phyloP scores from a whole-genome alignment of 2,888 invertebrate genomes.

The Agrochola macilenta region DNA sequence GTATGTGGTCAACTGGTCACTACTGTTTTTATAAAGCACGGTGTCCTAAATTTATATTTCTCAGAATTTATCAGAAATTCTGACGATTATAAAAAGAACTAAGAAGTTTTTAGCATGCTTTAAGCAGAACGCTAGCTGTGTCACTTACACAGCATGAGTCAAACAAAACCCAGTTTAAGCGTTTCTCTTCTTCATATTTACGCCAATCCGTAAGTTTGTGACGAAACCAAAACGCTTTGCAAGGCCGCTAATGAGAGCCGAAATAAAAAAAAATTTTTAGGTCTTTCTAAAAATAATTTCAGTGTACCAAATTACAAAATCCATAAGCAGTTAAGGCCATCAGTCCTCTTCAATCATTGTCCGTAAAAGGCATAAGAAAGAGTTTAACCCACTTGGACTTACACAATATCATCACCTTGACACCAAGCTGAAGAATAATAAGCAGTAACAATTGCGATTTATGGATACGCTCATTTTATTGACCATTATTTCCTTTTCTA shows the following conservation, averaged over 20 bases:
- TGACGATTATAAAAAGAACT: background rate
- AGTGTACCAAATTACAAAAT: constrained; percentile 31
- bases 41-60: background rate
- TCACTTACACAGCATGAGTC: background rate
- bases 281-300: constrained; percentile 7
- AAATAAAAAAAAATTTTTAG: background rate
- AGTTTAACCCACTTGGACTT: constrained; percentile 56
- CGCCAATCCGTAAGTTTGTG: background rate
- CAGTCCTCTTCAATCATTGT: constrained; percentile 43
- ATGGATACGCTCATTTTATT: constrained; percentile 36
- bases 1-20: background rate
- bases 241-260: constrained; percentile 4
- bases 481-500: constrained; percentile 33
- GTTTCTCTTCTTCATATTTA: background rate
- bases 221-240: constrained; percentile 15
- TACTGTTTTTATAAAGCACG: background rate
- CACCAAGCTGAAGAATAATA: constrained; percentile 52
- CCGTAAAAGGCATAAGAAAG: constrained; percentile 57
- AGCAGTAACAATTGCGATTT: constrained; percentile 45
- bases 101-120: background rate
- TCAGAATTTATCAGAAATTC: background rate
- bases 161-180: background rate
- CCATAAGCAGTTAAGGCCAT: constrained; percentile 34
- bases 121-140: background rate
- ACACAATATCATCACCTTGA: constrained; percentile 62